A percentile compares a stretch with the other conserved stretches of the same genome.
phyloP scores from a whole-genome alignment of 2,888 invertebrate species.

The Perizoma affinitatum region DNA sequence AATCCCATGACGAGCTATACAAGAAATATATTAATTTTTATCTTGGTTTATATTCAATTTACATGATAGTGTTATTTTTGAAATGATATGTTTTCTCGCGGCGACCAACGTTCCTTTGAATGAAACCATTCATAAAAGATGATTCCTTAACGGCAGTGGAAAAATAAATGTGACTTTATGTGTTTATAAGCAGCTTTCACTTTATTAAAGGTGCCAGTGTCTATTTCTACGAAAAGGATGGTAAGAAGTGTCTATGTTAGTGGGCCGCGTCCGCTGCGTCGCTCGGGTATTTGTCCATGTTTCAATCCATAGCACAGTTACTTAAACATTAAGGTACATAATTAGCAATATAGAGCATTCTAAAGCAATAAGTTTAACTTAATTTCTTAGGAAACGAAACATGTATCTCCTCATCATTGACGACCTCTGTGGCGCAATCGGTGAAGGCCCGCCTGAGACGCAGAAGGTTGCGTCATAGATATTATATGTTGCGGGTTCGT shows the following conservation, averaged over 20 bases:
- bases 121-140: slow-evolving; percentile 33
- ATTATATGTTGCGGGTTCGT: too few species aligned
- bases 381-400: too few species aligned
- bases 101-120: slow-evolving; percentile 17
- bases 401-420: too few species aligned
- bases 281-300: slow-evolving; percentile 68
- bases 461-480: too few species aligned
- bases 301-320: slow-evolving; percentile 62
- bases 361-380: slow-evolving; percentile 1
- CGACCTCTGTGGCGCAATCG: too few species aligned
- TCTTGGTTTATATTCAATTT: slow-evolving; percentile 25
- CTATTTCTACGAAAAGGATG: slow-evolving; percentile 81
- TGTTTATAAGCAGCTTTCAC: slow-evolving; percentile 80
- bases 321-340: slow-evolving; percentile 52
- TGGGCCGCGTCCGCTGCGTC: slow-evolving; percentile 76
- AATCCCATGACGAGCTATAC: slow-evolving; percentile 27
- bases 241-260: slow-evolving; percentile 81
- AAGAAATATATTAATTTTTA: slow-evolving; percentile 21
- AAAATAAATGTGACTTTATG: slow-evolving; percentile 77
- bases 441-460: too few species aligned
- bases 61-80: slow-evolving; percentile 17
- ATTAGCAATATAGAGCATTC: slow-evolving; percentile 70
- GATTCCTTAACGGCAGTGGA: slow-evolving; percentile 60
- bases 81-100: slow-evolving; percentile 6
- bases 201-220: slow-evolving; percentile 76